Base-by-base conservation (phyloP, 2,113 vertebrate species). In the Edolisoma coerulescens region DNA sequence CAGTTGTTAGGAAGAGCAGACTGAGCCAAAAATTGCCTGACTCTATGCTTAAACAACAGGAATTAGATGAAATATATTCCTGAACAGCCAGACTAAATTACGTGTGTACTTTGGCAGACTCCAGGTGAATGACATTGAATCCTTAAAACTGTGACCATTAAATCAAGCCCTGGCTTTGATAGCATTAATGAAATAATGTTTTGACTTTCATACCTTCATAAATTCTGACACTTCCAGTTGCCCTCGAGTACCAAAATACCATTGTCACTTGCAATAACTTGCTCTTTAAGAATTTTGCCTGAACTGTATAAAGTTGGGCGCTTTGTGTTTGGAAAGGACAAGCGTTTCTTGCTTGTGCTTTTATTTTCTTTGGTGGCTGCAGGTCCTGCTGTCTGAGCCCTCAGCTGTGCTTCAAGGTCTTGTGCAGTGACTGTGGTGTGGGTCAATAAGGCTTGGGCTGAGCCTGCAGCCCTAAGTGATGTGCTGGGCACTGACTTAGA, bases 1-100 rank as follows among this genome's bases (percentile, higher is more conserved):
- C 23, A 35, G 47, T 90, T 87, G 52, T 84, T 95, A 87, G 41
- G 26, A 79, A 87, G 50, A 79, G 65, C 69, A 84, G 83, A 26
- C 44, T 63, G 57, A 87, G 76, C 85, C 84, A 81, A 81, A 77
- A 90, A 71, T 59, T 85, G 77, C 89, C 90, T 63, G 73, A 50
- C 71, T 93, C 33, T 75, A 8, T 86, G 91, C 88, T 81, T 16
- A 33, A 94, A 95, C 70, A 92, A 84, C 57, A 70, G 65, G 57
- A 95, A n/a, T 91, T 84, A 71, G 70, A 82, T 45, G 80, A 87
- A 94, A 89, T 76, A 5, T 76, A 49, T 95, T 90, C 82, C 95
- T 83, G 94, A 96, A 95, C 83, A 95, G 69, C 76, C 70, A 84
- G 77, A 83, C 89, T 93, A 89, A 97, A 96, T 95, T 92, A 76